Evolutionary conservation across 2,888 invertebrate species (phyloP).

Genomic region (Priocnemis perturbator): DNA sequence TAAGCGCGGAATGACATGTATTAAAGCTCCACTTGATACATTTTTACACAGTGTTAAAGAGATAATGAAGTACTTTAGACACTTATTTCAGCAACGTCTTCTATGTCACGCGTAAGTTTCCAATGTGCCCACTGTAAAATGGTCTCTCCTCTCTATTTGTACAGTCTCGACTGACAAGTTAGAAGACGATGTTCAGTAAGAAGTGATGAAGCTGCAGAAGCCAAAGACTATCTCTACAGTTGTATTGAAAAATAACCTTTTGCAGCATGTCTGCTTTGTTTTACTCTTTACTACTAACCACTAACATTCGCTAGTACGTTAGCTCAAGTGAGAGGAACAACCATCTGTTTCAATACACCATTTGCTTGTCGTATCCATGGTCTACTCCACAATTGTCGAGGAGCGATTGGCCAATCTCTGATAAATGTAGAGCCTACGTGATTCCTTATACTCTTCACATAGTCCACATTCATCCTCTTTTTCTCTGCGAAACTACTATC

Average conservation of each 20-base stretch:
- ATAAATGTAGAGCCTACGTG: conserved; percentile 36
- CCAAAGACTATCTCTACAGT: conserved; percentile 57
- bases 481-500: conserved; percentile 57
- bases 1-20: too few species aligned
- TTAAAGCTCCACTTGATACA: too few species aligned
- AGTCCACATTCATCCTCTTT: conserved; percentile 51
- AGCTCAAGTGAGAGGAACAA: conserved; percentile 57
- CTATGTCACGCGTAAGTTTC: not conserved
- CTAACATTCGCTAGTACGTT: conserved; percentile 54
- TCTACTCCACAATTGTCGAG: conserved; percentile 36
- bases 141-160: too few species aligned
- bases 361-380: conserved; percentile 39
- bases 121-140: not conserved
- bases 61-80: too few species aligned
- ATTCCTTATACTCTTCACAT: conserved; percentile 25
- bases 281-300: conserved; percentile 51
- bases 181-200: not conserved
- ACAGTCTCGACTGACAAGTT: not conserved
- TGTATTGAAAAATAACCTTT: conserved; percentile 67
- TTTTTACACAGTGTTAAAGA: too few species aligned
- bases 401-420: conserved; percentile 51
- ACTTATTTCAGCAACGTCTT: not conserved
- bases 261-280: conserved; percentile 56
- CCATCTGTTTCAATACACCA: conserved; percentile 46
- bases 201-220: conserved; percentile 57